These are phyloP conservation scores for Lithophane leautieri DNA, from an alignment of 2,888 invertebrate species.

Conservation along the genomic window DNA sequence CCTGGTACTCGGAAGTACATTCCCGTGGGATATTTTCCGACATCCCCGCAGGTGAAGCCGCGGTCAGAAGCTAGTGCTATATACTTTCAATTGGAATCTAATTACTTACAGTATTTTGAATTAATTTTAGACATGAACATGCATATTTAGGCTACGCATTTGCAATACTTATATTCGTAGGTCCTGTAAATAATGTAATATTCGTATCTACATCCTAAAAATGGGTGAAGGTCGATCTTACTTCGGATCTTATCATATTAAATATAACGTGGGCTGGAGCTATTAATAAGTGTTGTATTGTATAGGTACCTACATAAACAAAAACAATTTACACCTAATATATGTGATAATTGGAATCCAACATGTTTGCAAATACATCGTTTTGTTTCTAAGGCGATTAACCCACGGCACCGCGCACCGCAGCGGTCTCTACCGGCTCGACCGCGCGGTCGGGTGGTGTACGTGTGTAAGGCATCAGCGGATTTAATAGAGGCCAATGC, in stretches of 20 bases:
- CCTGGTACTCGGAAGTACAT: too few species aligned
- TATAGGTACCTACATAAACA: background rate
- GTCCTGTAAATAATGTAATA: too few species aligned
- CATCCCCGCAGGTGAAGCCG: too few species aligned
- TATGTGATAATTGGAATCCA: background rate
- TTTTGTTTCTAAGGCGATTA: background rate
- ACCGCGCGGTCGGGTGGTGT: too few species aligned
- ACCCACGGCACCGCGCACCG: too few species aligned
- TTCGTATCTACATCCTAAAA: background rate
- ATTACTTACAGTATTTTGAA: background rate
- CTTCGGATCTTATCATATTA: background rate
- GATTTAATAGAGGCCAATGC: too few species aligned
- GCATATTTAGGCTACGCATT: background rate
- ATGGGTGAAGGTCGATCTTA: background rate
- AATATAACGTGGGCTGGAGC: background rate
- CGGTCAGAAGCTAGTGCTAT: background rate
- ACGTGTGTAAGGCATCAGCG: too few species aligned
- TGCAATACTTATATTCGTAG: background rate
- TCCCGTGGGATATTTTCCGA: too few species aligned
- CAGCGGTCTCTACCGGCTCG: too few species aligned
- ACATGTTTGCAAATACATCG: background rate
- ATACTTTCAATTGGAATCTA: background rate
- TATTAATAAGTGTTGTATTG: background rate
- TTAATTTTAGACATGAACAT: background rate
- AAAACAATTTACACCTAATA: background rate